Base-by-base conservation (phyloP, 2,888 invertebrate genomes). In the Xiphydria camelus region DNA sequence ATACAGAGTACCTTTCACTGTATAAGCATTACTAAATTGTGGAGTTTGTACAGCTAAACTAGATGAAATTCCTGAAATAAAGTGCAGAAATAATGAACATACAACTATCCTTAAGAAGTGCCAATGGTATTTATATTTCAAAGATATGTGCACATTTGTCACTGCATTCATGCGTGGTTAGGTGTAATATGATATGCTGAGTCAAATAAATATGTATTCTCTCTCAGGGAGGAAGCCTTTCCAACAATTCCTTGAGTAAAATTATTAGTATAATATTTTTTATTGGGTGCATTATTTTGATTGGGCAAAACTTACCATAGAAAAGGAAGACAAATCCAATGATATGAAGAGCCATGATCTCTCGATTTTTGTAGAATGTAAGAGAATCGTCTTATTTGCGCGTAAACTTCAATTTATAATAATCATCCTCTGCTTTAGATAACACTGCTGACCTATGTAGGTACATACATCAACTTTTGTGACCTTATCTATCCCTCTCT, bases 1-100 rank as follows among this genome's bases (percentile, higher is more conserved):
- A 57, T 82, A 84, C 18, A 96, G 76, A 3, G 85, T 80, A 3
- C 92, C 94, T 66, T 86, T 87, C 0, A 88, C 87, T 0, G 86
- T 84, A 67, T 92, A 91, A 0, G 83, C 82, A 0, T 80, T 69
- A 63, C 82, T 88, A 84, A 91, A 91, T 73, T 77, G 76, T 10
- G 88, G 88, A 1, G 80, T 76, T 26, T 34, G 44, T 4, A 44
- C 4, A 4, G 46, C 41, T 9, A 25, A 22, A n/a, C 47, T 47
- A 14, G 41, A 47, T 25, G 47, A 46, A 7, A 50, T 12, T 31
- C 43, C 61, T 62, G 19, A 35, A 52, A 45, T 43, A 18, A 38
- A 4, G 21, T 5, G 17, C 23, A 10, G n/a, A n/a, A n/a, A n/a
- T n/a, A 10, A 6, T 7, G 15, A 7, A 14, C 14, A 19, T 20